Percentiles rank a stretch among this genome's conserved stretches.
These are phyloP conservation scores for Leptinotarsa haldemani DNA, from an alignment of 2,888 invertebrate genomes.

Conservation along the genomic window DNA sequence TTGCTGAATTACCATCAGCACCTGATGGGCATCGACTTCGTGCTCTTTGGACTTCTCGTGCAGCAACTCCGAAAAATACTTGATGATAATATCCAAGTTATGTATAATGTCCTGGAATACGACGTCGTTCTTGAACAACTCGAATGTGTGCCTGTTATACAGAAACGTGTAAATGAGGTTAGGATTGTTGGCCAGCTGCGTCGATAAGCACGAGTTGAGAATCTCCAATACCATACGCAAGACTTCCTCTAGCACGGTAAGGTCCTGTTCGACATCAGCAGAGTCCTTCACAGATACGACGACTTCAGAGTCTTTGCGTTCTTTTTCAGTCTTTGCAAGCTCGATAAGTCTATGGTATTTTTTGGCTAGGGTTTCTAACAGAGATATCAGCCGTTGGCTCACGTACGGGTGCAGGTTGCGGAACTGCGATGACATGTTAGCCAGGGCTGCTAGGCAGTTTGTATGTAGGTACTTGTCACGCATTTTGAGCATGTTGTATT, in stretches of 20 bases:
- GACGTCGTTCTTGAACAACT: slow-evolving; percentile 85
- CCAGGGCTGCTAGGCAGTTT: slow-evolving; percentile 96
- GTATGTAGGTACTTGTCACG: slow-evolving; percentile 98
- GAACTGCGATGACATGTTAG: slow-evolving; percentile 97
- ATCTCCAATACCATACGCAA: slow-evolving; percentile 97
- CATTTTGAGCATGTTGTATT: slow-evolving; percentile 97
- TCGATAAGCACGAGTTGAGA: slow-evolving; percentile 92
- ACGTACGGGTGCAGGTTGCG: slow-evolving; percentile 94
- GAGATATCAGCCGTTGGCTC: slow-evolving; percentile 90
- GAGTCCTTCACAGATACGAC: slow-evolving; percentile 50
- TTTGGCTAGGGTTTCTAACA: slow-evolving; percentile 92
- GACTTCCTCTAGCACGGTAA: slow-evolving; percentile 83
- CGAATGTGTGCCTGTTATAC: slow-evolving; percentile 92
- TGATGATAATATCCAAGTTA: slow-evolving; percentile 91
- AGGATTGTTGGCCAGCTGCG: slow-evolving; percentile 87
- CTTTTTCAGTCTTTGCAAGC: slow-evolving; percentile 50
- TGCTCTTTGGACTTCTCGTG: slow-evolving; percentile 70
- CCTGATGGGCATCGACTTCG: slow-evolving; percentile 87
- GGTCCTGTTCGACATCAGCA: slow-evolving; percentile 77
- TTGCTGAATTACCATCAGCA: slow-evolving; percentile 88
- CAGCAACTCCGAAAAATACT: slow-evolving; percentile 76
- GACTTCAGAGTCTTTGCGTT: slow-evolving; percentile 48
- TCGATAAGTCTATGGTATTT: slow-evolving; percentile 78
- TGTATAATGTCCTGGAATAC: slow-evolving; percentile 94
- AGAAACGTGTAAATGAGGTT: slow-evolving; percentile 95